phyloP scores from a whole-genome alignment of 2,113 vertebrate genomes.

The Orcinus orca region DNA sequence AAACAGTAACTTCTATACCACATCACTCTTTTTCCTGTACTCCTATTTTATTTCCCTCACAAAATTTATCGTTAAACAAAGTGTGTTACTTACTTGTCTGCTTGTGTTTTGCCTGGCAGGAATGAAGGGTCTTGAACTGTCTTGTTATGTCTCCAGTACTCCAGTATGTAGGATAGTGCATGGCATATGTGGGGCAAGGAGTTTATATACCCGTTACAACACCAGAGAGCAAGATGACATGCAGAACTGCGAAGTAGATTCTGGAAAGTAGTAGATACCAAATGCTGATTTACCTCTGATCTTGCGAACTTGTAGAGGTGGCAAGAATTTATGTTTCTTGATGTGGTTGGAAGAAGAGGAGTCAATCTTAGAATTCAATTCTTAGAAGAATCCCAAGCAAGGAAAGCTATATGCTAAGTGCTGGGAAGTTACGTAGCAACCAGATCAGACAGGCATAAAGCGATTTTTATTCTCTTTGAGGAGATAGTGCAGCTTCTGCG shows the following conservation, averaged over 20 bases:
- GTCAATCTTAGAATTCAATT: slow-evolving; percentile 19
- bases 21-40: not conserved
- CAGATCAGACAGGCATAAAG: not conserved
- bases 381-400: slow-evolving; percentile 19
- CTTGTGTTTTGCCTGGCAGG: not conserved
- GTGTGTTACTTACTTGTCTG: not conserved
- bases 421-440: slow-evolving; percentile 29
- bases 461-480: slow-evolving; percentile 54
- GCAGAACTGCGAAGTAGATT: not conserved
- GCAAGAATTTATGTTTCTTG: slow-evolving; percentile 9
- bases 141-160: not conserved
- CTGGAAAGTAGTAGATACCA: not conserved
- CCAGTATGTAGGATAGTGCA: not conserved
- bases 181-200: not conserved
- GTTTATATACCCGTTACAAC: not conserved
- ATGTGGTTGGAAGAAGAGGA: not conserved
- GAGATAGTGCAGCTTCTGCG: not conserved
- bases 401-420: not conserved
- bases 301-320: not conserved
- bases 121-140: not conserved
- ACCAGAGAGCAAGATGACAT: not conserved
- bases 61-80: not conserved
- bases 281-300: not conserved
- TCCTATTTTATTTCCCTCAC: not conserved
- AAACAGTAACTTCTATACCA: not conserved